Conservation (phyloP, 2,797 vertebrate genomes). For the Galaxias olidus region DNA sequence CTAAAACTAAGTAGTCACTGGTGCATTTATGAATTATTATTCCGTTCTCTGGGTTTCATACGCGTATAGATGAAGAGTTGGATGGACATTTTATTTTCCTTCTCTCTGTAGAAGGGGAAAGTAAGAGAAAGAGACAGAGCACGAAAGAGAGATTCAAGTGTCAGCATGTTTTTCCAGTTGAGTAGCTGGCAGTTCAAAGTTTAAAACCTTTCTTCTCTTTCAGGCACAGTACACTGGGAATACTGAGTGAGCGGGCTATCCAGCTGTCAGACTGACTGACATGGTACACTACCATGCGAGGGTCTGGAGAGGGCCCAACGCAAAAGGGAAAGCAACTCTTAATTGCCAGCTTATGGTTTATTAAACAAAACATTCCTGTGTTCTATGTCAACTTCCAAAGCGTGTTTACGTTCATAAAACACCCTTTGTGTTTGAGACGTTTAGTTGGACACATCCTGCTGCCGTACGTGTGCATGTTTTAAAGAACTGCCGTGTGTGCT, state of each 20-base stretch:
- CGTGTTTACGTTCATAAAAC: too few relatives aligned
- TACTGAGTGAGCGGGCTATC: slow-evolving; percentile 63
- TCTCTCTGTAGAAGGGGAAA: neutral
- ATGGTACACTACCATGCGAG: neutral
- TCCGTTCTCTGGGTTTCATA: slow-evolving; percentile 69
- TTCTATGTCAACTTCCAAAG: too few relatives aligned
- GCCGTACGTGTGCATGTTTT: too few relatives aligned
- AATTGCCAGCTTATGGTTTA: slow-evolving; percentile 62
- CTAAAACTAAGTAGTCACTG: slow-evolving; percentile 36
- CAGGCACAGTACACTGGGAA: slow-evolving; percentile 63
- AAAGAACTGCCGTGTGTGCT: too few relatives aligned
- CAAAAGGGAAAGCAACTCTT: slow-evolving; percentile 55
- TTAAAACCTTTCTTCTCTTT: slow-evolving; percentile 48
- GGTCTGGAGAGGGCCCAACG: slow-evolving; percentile 39
- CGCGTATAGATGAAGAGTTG: slow-evolving; percentile 64
- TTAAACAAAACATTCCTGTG: slow-evolving; percentile 45
- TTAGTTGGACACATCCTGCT: too few relatives aligned
- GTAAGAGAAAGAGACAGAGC: slow-evolving; percentile 13
- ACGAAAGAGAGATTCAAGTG: slow-evolving; percentile 29
- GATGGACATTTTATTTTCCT: slow-evolving; percentile 37
- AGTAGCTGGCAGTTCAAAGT: slow-evolving; percentile 65
- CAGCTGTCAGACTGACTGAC: neutral
- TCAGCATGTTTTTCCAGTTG: slow-evolving; percentile 69
- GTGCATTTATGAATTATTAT: slow-evolving; percentile 75
- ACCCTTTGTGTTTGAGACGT: too few relatives aligned